phyloP scores from a whole-genome alignment of 2,797 vertebrate genomes.

The Peromyscus attwateri region DNA sequence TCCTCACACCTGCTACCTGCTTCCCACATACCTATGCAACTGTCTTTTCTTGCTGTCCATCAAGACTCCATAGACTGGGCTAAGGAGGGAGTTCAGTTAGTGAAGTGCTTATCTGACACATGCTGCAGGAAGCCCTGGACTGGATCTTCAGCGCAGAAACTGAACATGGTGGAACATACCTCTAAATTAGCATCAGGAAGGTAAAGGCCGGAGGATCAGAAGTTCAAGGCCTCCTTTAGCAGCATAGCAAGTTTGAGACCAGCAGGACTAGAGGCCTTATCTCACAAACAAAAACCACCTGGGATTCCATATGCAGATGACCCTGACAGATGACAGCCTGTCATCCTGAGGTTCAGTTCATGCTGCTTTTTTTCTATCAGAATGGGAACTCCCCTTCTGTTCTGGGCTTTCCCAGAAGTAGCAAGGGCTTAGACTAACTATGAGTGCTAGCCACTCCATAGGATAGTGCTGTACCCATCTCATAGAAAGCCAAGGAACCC shows the following conservation, averaged over 20 bases:
- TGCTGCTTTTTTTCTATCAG: too few relatives aligned
- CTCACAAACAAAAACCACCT: too few relatives aligned
- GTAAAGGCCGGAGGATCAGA: background rate
- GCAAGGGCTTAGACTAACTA: background rate
- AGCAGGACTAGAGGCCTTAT: background rate
- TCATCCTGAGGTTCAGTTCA: rapidly evolving
- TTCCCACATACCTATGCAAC: background rate
- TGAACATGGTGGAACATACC: rapidly evolving
- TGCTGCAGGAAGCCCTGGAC: background rate
- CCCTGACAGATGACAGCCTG: background rate
- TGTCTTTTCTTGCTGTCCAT: background rate
- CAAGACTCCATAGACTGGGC: background rate
- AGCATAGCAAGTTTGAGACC: background rate
- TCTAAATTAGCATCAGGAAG: background rate
- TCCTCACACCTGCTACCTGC: background rate
- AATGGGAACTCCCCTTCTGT: background rate
- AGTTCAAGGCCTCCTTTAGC: background rate
- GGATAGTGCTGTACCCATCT: rapidly evolving
- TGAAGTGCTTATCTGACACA: background rate
- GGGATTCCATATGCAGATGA: too few relatives aligned
- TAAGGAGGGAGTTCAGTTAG: background rate
- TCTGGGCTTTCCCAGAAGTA: background rate
- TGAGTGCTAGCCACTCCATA: rapidly evolving
- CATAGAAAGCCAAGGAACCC: too few relatives aligned
- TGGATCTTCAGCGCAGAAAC: too few relatives aligned